These are phyloP conservation scores for Eumerus sabulonum DNA, from an alignment of 2,888 invertebrate species.

Conservation along the genomic window DNA sequence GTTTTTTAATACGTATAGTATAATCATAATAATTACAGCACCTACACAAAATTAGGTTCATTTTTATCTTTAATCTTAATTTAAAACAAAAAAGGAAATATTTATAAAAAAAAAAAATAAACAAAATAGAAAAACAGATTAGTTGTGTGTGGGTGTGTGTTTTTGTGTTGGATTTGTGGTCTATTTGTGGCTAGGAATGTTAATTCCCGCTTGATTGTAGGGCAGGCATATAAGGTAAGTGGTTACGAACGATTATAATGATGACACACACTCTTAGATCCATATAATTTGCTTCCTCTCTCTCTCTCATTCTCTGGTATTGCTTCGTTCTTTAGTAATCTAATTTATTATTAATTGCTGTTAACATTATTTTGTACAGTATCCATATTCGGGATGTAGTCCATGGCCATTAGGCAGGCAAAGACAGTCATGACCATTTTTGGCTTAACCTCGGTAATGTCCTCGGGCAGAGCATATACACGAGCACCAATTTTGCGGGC, in stretches of 20 bases:
- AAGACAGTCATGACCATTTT: constrained; percentile 99
- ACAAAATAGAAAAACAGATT: constrained; percentile 18
- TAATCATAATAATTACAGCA: constrained; percentile 68
- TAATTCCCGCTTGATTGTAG: constrained; percentile 42
- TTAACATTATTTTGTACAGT: constrained; percentile 77
- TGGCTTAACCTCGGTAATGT: constrained; percentile 98
- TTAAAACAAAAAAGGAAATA: constrained; percentile 41
- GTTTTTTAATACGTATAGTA: constrained; percentile 54
- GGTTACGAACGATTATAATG: constrained; percentile 18
- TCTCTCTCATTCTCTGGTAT: constrained; percentile 36
- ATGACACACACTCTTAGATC: constrained; percentile 33
- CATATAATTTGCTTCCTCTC: constrained; percentile 21
- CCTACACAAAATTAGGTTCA: constrained; percentile 66
- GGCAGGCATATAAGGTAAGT: constrained; percentile 16
- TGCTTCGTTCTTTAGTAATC: constrained; percentile 34
- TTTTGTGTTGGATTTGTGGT: constrained; percentile 25
- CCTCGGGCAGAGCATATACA: constrained; percentile 98
- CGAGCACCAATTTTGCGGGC: constrained; percentile 98
- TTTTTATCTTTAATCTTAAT: constrained; percentile 25
- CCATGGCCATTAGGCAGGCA: constrained; percentile 98
- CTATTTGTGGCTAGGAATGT: constrained; percentile 51
- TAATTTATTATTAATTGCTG: constrained; percentile 70
- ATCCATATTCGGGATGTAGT: constrained; percentile 95
- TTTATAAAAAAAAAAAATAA: constrained; percentile 29
- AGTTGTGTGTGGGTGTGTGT: not conserved